Base-by-base conservation (phyloP, 2,113 vertebrate species). In the Trematomus loennbergii region DNA sequence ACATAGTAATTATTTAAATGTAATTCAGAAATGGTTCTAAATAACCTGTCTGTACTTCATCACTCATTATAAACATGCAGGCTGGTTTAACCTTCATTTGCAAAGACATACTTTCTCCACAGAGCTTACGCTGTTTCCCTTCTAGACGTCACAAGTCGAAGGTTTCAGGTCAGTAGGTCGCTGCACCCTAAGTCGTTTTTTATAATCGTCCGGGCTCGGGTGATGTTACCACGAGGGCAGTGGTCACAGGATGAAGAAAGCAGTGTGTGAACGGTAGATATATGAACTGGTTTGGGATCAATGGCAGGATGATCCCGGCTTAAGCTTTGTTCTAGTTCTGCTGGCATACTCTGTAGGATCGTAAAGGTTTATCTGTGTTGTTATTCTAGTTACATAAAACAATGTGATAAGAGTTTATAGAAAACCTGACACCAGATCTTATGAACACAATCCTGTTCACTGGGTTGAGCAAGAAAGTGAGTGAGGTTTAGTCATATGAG, bases 151-250 rank as follows among this genome's bases (percentile, higher is more conserved):
- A 48, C 36, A 17, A 12, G 22, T 61, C 17, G 5, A 57, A 66
- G 68, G 52, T 57, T 69, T n/a, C 45, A 67, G 78, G 79, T 85
- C 79, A 80, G 61, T 67, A 48, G 69, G 74, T 78, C 79, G 72
- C 22, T 54, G 55, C 57, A 73, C 72, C 64, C 67, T 55, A 1
- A 0, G 79, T 22, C 49, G 75, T 72, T 60, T 46, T 40, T 46
- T 46, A 4, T 43, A 12, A 43, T 49, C 53, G 2, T 25, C 53
- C 33, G 2, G 18, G 18, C 72, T 62, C 64, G 18, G 36, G 18
- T 1, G 49, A 46, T 29, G 58, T 75, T 75, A 18, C 58, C 20
- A 2, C 46, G 1, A 4, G 71, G 71, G 13, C 61, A 74, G 45
- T 62, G 80, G 58, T 73, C 67, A 75, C 0, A 5, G 85, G 70